Evolutionary conservation across 2,113 vertebrate species (phyloP).

Genomic region (Nerophis lumbriciformis): DNA sequence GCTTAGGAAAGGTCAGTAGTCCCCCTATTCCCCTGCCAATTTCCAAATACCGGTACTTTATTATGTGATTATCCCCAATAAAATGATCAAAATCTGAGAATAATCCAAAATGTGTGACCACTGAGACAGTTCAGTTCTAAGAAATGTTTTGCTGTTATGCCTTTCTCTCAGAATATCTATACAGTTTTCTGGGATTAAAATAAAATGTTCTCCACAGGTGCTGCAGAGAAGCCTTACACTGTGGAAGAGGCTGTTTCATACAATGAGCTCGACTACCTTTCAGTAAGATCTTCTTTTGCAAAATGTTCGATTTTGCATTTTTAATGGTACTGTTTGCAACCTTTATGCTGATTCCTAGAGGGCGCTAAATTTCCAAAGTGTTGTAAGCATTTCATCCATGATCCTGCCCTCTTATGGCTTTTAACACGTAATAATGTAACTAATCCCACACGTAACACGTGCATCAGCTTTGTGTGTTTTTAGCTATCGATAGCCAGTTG

Average conservation of each 20-base stretch:
- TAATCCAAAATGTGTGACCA: neutral
- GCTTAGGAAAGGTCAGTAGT: conserved; percentile 86
- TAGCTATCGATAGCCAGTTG: too few species aligned
- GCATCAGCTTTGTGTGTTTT: too few species aligned
- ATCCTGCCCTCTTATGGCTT: too few species aligned
- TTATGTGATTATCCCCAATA: too few species aligned
- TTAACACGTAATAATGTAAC: too few species aligned
- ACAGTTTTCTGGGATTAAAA: neutral
- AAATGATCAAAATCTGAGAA: neutral
- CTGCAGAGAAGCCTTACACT: conserved; percentile 93
- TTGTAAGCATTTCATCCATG: too few species aligned
- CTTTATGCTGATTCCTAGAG: too few species aligned
- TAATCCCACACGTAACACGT: too few species aligned
- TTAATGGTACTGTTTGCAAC: too few species aligned
- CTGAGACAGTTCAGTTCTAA: neutral
- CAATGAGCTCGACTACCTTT: conserved; percentile 92
- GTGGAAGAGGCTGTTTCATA: conserved; percentile 94
- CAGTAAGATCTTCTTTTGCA: conserved; percentile 74
- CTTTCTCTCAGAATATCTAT: neutral
- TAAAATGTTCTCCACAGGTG: conserved; percentile 71
- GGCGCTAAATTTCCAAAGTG: too few species aligned
- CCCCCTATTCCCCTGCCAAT: neutral
- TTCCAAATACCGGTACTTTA: neutral
- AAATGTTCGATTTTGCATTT: too few species aligned
- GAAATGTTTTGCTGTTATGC: neutral